Base-by-base conservation (phyloP, 2,888 invertebrate species). In the Furcula furcula region DNA sequence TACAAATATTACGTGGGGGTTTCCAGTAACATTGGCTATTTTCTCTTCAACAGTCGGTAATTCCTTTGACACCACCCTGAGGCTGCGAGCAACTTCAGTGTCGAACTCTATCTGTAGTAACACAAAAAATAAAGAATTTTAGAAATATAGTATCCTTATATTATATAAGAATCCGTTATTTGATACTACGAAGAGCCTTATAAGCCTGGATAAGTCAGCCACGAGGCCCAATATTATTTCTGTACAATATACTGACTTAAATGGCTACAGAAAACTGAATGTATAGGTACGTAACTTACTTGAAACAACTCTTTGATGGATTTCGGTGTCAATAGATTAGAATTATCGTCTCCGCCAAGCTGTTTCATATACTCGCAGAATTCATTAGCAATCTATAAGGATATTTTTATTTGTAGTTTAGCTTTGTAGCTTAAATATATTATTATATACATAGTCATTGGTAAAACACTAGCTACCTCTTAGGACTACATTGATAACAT, bases 41-140 rank as follows among this genome's bases (percentile, higher is more conserved):
- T 80, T 78, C 34, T 89, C 84, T 19, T 92, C 88, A 7, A 93
- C 86, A 21, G 90, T 82, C 0, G 92, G 90, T 63, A 93, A 67
- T 65, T 92, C 92, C 55, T 87, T 90, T 2, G 92, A 70, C 18
- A 86, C 65, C 1, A 92, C 85, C 68, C 80, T 73, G 14, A 92
- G 69, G 40, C 91, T 87, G 31, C 79, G 83, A 0, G 91, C 85
- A 1, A 89, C 90, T 42, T 91, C 90, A 4, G 88, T 89, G 42
- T 91, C 84, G 51, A 91, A 91, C 35, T 91, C 91, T 32, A 92
- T 89, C 87, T 92, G 76, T 20, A 53, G 19, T 19, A 0, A 9
- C n/a, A 9, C 2, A 20, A 9, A 20, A 20, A 20, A 20, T 9
- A 20, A 9, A 3, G 9, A n/a, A n/a, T n/a, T n/a, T n/a, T n/a